A percentile compares a stretch with the other conserved stretches of the same genome.
Evolutionary conservation across 2,113 vertebrate genomes (phyloP).

Genomic region (Parotia lawesii): DNA sequence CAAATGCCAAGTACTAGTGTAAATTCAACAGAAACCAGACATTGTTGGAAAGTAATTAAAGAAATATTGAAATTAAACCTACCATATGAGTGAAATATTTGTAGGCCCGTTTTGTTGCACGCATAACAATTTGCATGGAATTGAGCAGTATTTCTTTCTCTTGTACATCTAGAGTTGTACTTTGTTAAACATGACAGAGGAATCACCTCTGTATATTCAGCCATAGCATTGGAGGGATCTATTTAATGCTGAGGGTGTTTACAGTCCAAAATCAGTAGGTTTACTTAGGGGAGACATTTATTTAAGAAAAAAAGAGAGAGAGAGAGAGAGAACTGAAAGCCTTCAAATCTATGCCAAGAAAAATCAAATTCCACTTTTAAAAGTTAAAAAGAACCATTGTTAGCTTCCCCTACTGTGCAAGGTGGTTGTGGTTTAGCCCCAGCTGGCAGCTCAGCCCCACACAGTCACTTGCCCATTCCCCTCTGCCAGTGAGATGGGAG

Average conservation of each 20-base stretch:
- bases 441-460: not conserved
- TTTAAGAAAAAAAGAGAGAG: not conserved
- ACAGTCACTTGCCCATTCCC: not conserved
- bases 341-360: not conserved
- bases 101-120: constrained; percentile 54
- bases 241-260: not conserved
- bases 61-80: constrained; percentile 76
- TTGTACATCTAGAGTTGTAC: not conserved
- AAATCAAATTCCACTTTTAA: constrained; percentile 23
- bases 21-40: constrained; percentile 77
- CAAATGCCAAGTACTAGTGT: constrained; percentile 72
- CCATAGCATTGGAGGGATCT: not conserved
- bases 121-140: constrained; percentile 58
- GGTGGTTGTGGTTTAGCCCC: not conserved
- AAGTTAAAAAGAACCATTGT: constrained; percentile 21
- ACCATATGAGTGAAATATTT: constrained; percentile 70
- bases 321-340: not conserved
- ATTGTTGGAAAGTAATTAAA: constrained; percentile 77
- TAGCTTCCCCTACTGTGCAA: not conserved
- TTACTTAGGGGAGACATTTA: not conserved
- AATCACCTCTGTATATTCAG: not conserved
- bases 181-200: not conserved
- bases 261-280: not conserved
- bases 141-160: not conserved
- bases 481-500: not conserved